phyloP scores from a whole-genome alignment of 1,140 invertebrate species.

The Habropoda laboriosa region DNA sequence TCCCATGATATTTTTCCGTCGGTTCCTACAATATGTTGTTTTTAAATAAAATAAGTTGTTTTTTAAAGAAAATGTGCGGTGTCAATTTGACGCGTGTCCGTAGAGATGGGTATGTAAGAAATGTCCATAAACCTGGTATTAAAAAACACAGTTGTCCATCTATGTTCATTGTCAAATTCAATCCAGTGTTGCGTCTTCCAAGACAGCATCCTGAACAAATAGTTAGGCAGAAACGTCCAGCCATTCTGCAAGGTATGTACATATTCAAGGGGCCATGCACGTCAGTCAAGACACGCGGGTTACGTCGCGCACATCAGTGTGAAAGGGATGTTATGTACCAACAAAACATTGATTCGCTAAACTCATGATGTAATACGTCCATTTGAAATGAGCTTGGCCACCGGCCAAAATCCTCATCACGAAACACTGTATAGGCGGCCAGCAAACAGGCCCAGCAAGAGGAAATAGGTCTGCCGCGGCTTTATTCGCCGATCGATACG shows the following conservation, averaged over 20 bases:
- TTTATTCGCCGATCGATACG: slow-evolving; percentile 74
- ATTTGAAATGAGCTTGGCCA: slow-evolving; percentile 78
- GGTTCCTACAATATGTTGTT: too few relatives aligned
- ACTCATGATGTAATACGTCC: slow-evolving; percentile 78
- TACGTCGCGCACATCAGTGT: not conserved
- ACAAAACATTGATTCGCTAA: slow-evolving; percentile 78
- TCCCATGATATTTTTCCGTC: too few relatives aligned
- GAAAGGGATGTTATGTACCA: slow-evolving; percentile 60
- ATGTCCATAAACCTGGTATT: too few relatives aligned
- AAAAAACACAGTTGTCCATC: too few relatives aligned
- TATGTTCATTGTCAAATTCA: too few relatives aligned
- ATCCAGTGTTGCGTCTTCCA: too few relatives aligned
- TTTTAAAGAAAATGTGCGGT: too few relatives aligned
- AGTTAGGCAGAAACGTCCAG: too few relatives aligned
- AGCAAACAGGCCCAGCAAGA: slow-evolving; percentile 71
- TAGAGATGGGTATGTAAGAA: too few relatives aligned
- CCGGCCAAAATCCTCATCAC: slow-evolving; percentile 74
- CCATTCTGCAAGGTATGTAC: not conserved
- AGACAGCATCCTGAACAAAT: too few relatives aligned
- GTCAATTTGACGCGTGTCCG: too few relatives aligned
- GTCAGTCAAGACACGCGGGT: not conserved
- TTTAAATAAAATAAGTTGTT: too few relatives aligned
- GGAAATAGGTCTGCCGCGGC: slow-evolving; percentile 73
- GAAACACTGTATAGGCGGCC: slow-evolving; percentile 75
- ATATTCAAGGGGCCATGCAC: not conserved